These are phyloP conservation scores for Muscicapa comitata DNA, from an alignment of 2,797 vertebrate genomes.

Conservation along the genomic window DNA sequence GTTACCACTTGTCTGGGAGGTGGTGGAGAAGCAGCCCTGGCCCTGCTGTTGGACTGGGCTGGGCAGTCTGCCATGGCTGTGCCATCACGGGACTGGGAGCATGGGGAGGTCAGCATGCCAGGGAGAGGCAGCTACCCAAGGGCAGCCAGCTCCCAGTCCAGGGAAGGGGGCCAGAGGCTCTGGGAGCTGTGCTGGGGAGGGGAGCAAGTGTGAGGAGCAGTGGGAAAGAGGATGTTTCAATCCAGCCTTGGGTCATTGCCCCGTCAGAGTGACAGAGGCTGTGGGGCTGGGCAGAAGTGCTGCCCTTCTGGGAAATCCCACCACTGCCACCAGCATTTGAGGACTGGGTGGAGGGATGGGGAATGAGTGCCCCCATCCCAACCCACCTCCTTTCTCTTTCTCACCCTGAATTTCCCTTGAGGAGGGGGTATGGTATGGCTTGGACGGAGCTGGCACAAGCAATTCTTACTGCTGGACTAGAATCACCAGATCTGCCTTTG, in stretches of 20 bases:
- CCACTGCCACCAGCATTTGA: neutral
- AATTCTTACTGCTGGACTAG: accelerated
- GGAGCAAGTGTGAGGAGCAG: neutral
- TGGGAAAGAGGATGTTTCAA: neutral
- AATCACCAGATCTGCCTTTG: neutral
- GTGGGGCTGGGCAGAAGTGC: neutral
- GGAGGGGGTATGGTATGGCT: accelerated
- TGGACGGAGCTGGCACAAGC: neutral
- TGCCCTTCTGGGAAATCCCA: neutral
- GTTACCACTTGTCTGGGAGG: neutral
- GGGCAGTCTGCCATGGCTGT: neutral
- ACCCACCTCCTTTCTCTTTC: neutral
- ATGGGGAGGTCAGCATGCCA: accelerated
- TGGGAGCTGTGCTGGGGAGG: neutral
- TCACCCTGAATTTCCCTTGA: neutral
- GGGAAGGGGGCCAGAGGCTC: neutral
- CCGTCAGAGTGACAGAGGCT: accelerated
- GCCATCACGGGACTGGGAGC: neutral
- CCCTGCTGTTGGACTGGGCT: accelerated
- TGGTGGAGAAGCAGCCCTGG: neutral
- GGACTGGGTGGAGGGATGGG: neutral
- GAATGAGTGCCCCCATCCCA: neutral
- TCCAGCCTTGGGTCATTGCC: neutral
- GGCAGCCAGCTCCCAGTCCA: neutral
- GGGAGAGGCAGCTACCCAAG: neutral